These are phyloP conservation scores for Theretra japonica DNA, from an alignment of 2,888 invertebrate species.

Conservation along the genomic window DNA sequence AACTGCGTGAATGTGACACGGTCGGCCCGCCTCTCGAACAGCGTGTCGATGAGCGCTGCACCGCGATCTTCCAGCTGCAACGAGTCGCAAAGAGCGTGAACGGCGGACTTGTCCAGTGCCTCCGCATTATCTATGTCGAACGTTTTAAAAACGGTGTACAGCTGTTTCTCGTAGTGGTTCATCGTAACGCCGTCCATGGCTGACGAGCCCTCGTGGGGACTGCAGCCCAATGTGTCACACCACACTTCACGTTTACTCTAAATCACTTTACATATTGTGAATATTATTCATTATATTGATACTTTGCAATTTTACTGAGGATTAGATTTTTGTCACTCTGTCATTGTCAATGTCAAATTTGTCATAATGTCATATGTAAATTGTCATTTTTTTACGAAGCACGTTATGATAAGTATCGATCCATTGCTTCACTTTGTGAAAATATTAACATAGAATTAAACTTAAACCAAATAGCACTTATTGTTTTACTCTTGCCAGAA, in stretches of 20 bases:
- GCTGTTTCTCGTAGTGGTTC: conserved; percentile 93
- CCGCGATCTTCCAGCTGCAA: conserved; percentile 91
- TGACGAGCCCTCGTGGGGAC: conserved; percentile 29
- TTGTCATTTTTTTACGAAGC: background rate
- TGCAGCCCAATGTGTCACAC: conserved; percentile 5
- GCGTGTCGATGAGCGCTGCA: conserved; percentile 84
- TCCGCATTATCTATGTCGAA: conserved; percentile 89
- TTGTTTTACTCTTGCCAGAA: background rate
- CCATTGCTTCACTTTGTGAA: no score
- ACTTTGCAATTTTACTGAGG: background rate
- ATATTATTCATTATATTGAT: background rate
- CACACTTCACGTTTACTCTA: background rate
- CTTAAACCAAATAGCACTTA: background rate
- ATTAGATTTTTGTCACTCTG: conserved; percentile 39
- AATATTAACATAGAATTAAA: no score
- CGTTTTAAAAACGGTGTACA: conserved; percentile 91
- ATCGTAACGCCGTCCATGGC: conserved; percentile 73
- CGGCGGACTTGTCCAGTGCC: conserved; percentile 87
- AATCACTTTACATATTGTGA: conserved; percentile 6
- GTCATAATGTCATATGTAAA: background rate
- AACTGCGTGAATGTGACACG: conserved; percentile 89
- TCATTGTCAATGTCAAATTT: conserved; percentile 30
- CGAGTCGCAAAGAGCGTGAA: conserved; percentile 89
- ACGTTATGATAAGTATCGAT: background rate
- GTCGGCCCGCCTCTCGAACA: conserved; percentile 81